Conservation (phyloP, 2,113 vertebrate genomes). For the Montifringilla adamsi region DNA sequence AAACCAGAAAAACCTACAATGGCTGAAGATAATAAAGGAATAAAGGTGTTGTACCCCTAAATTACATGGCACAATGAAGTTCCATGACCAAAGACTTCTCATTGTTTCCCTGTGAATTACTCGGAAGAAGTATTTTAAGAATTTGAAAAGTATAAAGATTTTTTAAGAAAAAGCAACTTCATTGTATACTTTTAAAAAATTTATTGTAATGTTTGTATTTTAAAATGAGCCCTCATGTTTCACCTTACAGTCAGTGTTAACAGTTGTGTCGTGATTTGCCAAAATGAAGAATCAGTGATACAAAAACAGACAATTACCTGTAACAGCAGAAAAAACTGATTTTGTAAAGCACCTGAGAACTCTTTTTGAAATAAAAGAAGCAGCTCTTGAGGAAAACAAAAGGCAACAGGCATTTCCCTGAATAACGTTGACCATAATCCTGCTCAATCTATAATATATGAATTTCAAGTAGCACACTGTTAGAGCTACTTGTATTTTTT, state of each 20-base stretch:
- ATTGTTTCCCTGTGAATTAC: background rate
- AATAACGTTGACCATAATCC: background rate
- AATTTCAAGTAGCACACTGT: background rate
- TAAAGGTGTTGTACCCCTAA: background rate
- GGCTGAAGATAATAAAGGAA: background rate
- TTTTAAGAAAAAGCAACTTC: background rate
- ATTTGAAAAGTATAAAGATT: background rate
- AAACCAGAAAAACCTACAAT: background rate
- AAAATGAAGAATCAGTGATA: slow-evolving; percentile 25
- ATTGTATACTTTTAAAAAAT: background rate
- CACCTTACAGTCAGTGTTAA: slow-evolving; percentile 43
- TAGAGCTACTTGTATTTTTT: background rate
- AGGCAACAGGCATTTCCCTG: background rate
- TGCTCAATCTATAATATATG: background rate
- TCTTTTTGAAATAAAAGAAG: background rate
- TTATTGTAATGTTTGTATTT: background rate
- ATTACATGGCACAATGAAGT: background rate
- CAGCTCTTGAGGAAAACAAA: background rate
- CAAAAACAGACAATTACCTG: slow-evolving; percentile 26
- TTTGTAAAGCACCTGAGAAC: background rate
- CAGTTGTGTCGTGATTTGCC: slow-evolving; percentile 26
- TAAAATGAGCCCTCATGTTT: background rate
- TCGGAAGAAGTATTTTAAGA: background rate
- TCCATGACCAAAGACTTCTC: background rate
- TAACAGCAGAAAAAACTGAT: background rate